Evolutionary conservation across 1,140 invertebrate species (phyloP).

Genomic region (Drepana arcuata): DNA sequence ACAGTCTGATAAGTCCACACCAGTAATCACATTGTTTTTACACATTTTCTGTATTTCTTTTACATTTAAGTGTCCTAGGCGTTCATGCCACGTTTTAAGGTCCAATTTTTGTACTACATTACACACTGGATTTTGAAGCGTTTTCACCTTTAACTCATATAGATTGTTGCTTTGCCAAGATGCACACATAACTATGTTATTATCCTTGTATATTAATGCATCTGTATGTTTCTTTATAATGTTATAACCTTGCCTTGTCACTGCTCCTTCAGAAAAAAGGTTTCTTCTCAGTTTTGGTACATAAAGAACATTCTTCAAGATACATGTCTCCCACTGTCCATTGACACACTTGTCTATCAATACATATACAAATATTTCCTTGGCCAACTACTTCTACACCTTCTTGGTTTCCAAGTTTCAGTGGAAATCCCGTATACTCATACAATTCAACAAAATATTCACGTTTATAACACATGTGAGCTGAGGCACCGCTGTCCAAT

Average conservation of each 20-base stretch:
- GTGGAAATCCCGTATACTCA: neutral
- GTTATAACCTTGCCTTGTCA: neutral
- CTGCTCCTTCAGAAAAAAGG: slow-evolving; percentile 1
- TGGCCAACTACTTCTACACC: neutral
- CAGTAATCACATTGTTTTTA: slow-evolving; percentile 8
- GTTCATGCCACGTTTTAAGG: slow-evolving; percentile 16
- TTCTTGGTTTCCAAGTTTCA: slow-evolving; percentile 1
- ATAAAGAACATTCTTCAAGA: slow-evolving; percentile 1
- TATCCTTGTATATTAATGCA: slow-evolving; percentile 9
- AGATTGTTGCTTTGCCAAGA: slow-evolving; percentile 8
- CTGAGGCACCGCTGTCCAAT: neutral
- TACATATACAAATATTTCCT: too few species aligned
- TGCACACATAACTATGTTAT: slow-evolving; percentile 14
- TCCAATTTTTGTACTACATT: slow-evolving; percentile 16
- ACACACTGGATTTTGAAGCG: slow-evolving; percentile 7
- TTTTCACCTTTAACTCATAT: slow-evolving; percentile 15
- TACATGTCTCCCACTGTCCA: neutral
- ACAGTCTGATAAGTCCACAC: neutral
- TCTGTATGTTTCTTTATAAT: slow-evolving; percentile 7
- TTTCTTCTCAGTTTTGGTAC: neutral
- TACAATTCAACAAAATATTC: neutral
- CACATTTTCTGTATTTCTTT: slow-evolving; percentile 22
- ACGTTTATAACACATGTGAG: neutral
- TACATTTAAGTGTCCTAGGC: slow-evolving; percentile 16
- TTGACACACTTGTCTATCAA: slow-evolving; percentile 1